phyloP scores from a whole-genome alignment of 2,888 invertebrate species.

The Stenchaetothrips biformis region DNA sequence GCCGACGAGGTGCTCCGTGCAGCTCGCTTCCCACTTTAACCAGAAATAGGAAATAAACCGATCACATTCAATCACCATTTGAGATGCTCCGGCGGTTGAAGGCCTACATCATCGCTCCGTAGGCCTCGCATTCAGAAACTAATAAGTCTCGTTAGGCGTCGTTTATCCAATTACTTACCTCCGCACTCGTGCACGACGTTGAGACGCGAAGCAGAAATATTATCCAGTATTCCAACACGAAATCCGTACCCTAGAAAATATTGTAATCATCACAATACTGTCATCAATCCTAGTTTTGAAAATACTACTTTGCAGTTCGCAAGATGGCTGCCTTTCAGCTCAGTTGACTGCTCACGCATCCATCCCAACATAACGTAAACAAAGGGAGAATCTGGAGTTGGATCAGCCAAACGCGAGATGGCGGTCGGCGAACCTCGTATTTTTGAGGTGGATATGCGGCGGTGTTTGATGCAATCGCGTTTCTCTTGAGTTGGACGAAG shows the following conservation, averaged over 20 bases:
- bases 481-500: too few species aligned
- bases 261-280: conserved; percentile 13
- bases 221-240: neutral
- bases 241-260: neutral
- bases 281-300: conserved; percentile 23
- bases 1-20: too few species aligned
- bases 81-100: neutral
- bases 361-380: conserved; percentile 18
- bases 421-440: neutral
- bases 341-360: conserved; percentile 24
- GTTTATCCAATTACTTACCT: neutral
- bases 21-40: too few species aligned
- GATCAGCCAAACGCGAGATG: conserved; percentile 29
- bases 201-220: too few species aligned
- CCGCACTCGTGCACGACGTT: neutral
- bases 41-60: too few species aligned
- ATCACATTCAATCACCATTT: conserved; percentile 11
- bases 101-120: conserved; percentile 10
- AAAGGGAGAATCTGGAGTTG: conserved; percentile 34
- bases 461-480: too few species aligned
- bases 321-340: conserved; percentile 22
- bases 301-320: conserved; percentile 23
- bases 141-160: neutral
- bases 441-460: too few species aligned
- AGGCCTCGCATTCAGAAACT: neutral